Conservation (phyloP, 2,113 vertebrate species). For the Vulpes lagopus region DNA sequence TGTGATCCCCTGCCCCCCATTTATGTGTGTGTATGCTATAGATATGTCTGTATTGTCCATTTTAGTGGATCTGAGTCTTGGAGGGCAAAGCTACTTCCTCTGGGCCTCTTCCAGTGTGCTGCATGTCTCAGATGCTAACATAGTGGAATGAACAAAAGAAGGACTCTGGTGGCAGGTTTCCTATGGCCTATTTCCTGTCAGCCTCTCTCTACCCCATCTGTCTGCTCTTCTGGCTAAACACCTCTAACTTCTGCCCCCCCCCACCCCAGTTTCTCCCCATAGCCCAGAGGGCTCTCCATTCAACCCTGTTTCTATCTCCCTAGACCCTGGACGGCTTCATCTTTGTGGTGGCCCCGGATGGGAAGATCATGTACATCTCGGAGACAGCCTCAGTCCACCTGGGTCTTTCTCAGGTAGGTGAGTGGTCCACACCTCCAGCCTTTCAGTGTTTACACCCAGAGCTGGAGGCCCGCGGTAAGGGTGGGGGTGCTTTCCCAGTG, state of each 20-base stretch:
- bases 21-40: neutral
- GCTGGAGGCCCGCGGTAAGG: neutral
- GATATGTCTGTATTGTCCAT: neutral
- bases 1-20: neutral
- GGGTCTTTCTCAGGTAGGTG: slow-evolving; percentile 96
- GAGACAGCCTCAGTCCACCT: slow-evolving; percentile 98
- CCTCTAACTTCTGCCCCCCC: neutral
- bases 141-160: neutral
- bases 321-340: slow-evolving; percentile 99
- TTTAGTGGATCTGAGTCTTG: neutral
- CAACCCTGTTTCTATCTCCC: slow-evolving; percentile 68
- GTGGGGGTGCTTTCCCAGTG: neutral
- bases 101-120: neutral
- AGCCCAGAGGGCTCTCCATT: neutral
- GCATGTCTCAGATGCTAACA: neutral
- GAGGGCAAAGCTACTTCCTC: neutral
- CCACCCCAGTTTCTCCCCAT: neutral
- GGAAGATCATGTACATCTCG: slow-evolving; percentile 99
- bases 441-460: neutral
- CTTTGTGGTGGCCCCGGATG: slow-evolving; percentile 99
- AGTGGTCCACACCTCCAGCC: slow-evolving; percentile 47
- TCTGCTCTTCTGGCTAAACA: neutral
- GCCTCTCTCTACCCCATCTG: neutral
- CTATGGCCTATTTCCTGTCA: neutral
- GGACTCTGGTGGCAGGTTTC: neutral